phyloP scores from a whole-genome alignment of 2,113 vertebrate species.

The Odontophorus gujanensis region DNA sequence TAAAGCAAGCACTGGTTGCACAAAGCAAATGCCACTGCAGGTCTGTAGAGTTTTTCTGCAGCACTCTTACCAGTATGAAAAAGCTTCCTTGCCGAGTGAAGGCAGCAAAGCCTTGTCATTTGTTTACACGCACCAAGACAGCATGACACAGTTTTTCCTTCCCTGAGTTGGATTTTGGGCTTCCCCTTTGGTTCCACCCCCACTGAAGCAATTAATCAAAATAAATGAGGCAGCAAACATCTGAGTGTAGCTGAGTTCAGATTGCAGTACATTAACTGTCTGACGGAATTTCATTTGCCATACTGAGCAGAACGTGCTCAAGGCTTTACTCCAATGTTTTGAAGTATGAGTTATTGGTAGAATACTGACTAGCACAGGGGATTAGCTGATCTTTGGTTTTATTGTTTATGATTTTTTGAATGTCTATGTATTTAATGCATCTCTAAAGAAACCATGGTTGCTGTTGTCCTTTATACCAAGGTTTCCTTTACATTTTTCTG shows the following conservation, averaged over 20 bases:
- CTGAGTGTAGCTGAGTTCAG: slow-evolving; percentile 32
- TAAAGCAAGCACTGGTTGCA: neutral
- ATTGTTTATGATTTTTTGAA: neutral
- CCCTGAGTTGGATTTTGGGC: neutral
- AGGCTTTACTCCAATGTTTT: neutral
- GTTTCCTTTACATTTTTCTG: neutral
- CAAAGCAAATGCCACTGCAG: neutral
- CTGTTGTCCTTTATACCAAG: neutral
- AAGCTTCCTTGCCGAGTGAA: neutral
- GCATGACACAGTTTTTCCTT: neutral
- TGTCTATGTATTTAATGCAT: neutral
- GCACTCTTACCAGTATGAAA: neutral
- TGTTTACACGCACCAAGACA: neutral
- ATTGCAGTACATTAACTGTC: neutral
- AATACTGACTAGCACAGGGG: neutral
- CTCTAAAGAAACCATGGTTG: neutral
- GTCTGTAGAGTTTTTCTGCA: neutral
- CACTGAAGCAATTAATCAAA: slow-evolving; percentile 49
- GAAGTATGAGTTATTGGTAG: neutral
- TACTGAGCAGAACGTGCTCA: neutral
- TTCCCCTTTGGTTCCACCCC: neutral
- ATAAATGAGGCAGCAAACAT: slow-evolving; percentile 56
- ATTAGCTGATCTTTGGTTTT: neutral
- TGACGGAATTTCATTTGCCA: neutral
- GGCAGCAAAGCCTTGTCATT: neutral